These are phyloP conservation scores for Nezara viridula DNA, from an alignment of 2,888 invertebrate species.

Conservation along the genomic window DNA sequence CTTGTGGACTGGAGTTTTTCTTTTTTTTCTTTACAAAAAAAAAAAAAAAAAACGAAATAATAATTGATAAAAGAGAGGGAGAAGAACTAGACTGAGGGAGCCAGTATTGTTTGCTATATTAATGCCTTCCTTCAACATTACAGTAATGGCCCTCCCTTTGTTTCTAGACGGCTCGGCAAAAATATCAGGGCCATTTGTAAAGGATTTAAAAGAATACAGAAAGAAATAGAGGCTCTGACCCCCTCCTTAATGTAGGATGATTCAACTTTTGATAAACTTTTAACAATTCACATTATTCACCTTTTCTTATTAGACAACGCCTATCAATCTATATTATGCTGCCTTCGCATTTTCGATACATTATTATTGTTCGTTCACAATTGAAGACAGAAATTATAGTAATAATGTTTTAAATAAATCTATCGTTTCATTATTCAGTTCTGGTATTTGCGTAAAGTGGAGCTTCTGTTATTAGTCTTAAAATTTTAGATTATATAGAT, in stretches of 20 bases:
- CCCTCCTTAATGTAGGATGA: background rate
- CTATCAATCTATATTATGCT: background rate
- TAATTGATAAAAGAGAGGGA: constrained; percentile 21
- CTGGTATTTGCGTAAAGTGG: no score
- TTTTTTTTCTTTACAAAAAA: background rate
- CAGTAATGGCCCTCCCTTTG: constrained; percentile 14
- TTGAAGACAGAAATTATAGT: no score
- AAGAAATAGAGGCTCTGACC: constrained; percentile 10
- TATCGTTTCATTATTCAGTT: no score
- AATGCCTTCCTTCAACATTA: constrained; percentile 16
- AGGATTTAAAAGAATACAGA: constrained; percentile 33
- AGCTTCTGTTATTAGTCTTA: no score
- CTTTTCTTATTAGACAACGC: background rate
- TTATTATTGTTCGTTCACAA: no score
- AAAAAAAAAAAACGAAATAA: background rate
- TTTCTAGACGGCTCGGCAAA: constrained; percentile 17
- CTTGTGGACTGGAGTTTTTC: background rate
- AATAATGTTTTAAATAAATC: no score
- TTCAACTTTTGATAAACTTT: background rate
- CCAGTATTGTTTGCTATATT: constrained; percentile 35
- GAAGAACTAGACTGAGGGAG: constrained; percentile 4
- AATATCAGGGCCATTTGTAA: constrained; percentile 30
- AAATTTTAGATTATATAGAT: no score
- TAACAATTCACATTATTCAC: constrained; percentile 1
- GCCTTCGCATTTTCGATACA: no score